Evolutionary conservation across 2,797 vertebrate genomes (phyloP), one percentile per base, ranked within the genome.

Genomic region (Adrianichthys oophorus): DNA sequence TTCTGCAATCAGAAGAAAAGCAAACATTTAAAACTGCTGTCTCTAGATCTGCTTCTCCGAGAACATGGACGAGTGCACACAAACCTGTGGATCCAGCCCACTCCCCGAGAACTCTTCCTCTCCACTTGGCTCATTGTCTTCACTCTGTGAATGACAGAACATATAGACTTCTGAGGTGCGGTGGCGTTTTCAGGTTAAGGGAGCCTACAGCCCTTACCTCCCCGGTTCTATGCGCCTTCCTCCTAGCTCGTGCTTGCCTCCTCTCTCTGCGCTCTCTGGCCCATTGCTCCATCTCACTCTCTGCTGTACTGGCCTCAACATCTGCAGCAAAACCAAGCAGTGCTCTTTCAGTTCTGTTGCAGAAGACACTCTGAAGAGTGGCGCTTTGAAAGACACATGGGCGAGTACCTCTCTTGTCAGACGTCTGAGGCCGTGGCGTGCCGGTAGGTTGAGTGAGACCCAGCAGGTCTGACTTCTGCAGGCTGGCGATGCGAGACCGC

Each of bases 391-490:
- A 26, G 7, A 59, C 44, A 53, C 15, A 19, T n/a, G 5, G 52
- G 56, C 2, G 21, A 2, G 47, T 71, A 91, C 92, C 90, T 83
- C 49, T 90, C 50, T 68, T 83, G 61, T 91, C 90, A 12, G 82
- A 59, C 0, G 70, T 57, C 58, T 74, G 88, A 64, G 90, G 70
- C 12, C 90, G 83, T 3, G 89, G 72, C 1, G 91, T 79, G 10
- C 92, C 92, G 4, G 92, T 83, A 1, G 92, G 93, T 70, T 92
- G 91, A 0, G 93, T 94, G 65, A 94, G 90, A 59, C 93, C 93
- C 80, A 94, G 81, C 58, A 94, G 88, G 79, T 94, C 93, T 0
- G 93, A 94, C 87, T 94, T 94, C 84, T 94, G 93, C 72, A 94
- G 83, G 69, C 91, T 94, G 78, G 93, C 93, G 24, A 94, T 93